phyloP scores from a whole-genome alignment of 2,888 invertebrate genomes.

The Drosophila testacea region DNA sequence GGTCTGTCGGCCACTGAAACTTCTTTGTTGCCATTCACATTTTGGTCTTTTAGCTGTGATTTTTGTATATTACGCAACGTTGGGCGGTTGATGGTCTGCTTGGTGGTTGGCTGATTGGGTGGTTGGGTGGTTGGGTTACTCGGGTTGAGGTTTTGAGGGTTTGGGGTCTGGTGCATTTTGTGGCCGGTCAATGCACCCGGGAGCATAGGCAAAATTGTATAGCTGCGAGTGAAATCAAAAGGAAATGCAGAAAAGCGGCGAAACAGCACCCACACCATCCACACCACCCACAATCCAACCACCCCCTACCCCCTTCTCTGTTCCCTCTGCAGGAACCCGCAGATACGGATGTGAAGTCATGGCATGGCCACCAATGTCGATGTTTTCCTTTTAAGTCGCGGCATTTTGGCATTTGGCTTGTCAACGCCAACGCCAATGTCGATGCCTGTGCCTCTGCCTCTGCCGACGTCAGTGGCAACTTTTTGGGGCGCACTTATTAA shows the following conservation, averaged over 20 bases:
- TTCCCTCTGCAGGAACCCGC: neutral
- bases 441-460: neutral
- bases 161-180: constrained; percentile 31
- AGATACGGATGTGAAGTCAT: constrained; percentile 38
- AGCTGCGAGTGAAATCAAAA: constrained; percentile 54
- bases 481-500: constrained; percentile 58
- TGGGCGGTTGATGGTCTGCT: constrained; percentile 25
- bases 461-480: constrained; percentile 29
- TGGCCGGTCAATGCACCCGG: constrained; percentile 58
- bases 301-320: neutral
- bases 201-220: constrained; percentile 53
- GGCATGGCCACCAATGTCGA: constrained; percentile 36
- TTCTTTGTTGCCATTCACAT: constrained; percentile 19
- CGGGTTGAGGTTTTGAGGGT: neutral
- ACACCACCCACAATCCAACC: neutral
- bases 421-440: constrained; percentile 51
- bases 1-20: neutral
- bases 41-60: constrained; percentile 43
- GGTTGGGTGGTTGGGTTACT: neutral
- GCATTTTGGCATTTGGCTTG: constrained; percentile 70
- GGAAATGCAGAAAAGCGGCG: constrained; percentile 43
- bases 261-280: neutral
- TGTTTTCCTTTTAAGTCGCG: constrained; percentile 75
- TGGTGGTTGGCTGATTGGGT: neutral
- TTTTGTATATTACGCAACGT: constrained; percentile 56